phyloP scores from a whole-genome alignment of 2,113 vertebrate genomes.

The Lepus timidus region DNA sequence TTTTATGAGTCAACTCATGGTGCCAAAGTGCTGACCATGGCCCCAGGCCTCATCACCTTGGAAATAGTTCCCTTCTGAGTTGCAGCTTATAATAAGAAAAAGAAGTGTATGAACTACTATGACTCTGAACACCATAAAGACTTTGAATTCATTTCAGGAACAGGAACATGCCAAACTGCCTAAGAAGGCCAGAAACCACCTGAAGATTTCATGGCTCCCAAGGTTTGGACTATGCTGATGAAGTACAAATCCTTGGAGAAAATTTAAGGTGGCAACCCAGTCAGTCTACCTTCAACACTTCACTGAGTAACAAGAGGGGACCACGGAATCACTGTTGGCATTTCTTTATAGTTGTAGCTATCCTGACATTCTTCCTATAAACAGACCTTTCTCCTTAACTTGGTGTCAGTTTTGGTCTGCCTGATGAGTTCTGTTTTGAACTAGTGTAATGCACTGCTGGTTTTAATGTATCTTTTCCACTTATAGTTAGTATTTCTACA shows the following conservation, averaged over 20 bases:
- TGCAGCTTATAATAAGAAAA: conserved; percentile 95
- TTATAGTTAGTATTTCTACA: conserved; percentile 85
- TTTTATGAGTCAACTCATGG: conserved; percentile 96
- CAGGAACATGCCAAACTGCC: conserved; percentile 97
- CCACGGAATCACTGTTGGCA: conserved; percentile 80
- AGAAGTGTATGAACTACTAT: conserved; percentile 97
- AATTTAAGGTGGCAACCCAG: conserved; percentile 85
- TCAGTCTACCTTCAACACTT: conserved; percentile 80
- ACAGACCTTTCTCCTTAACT: conserved; percentile 83
- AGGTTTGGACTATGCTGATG: conserved; percentile 96
- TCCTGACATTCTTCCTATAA: conserved; percentile 83
- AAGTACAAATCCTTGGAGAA: conserved; percentile 97
- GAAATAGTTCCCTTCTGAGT: conserved; percentile 99
- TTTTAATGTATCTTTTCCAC: conserved; percentile 86
- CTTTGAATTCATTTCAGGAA: conserved; percentile 99
- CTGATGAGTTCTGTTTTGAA: conserved; percentile 84
- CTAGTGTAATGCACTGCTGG: conserved; percentile 85
- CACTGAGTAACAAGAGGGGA: conserved; percentile 83
- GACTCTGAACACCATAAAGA: conserved; percentile 95
- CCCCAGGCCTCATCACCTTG: conserved; percentile 96
- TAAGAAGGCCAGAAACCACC: conserved; percentile 96
- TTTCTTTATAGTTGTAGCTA: conserved; percentile 86
- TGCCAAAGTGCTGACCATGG: conserved; percentile 99
- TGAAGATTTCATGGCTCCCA: conserved; percentile 97
- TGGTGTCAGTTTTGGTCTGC: conserved; percentile 83